A percentile compares a stretch with the other conserved stretches of the same genome.
Evolutionary conservation across 1,140 invertebrate species (phyloP).

Genomic region (Chrysopa pallens): DNA sequence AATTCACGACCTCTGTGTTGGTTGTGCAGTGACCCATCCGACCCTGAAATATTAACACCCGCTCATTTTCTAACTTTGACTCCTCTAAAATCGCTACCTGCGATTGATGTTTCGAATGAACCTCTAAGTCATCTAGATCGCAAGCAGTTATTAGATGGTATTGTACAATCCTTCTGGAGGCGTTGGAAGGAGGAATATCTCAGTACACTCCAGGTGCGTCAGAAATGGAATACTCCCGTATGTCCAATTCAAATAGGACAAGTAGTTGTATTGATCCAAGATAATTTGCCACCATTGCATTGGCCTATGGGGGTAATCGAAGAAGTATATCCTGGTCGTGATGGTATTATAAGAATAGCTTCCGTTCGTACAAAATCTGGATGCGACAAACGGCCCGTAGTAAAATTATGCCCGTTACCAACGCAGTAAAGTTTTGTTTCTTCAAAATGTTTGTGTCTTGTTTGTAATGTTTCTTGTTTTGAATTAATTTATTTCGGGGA

Average conservation of each 20-base stretch:
- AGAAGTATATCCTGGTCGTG: conserved; percentile 11
- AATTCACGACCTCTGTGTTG: conserved; percentile 8
- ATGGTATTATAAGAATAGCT: conserved; percentile 6
- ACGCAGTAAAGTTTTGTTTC: too few species aligned
- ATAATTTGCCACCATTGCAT: conserved; percentile 10
- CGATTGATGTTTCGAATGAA: conserved; percentile 1
- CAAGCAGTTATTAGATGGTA: conserved; percentile 5
- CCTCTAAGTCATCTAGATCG: background rate
- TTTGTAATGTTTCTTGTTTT: too few species aligned
- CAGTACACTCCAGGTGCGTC: conserved; percentile 1
- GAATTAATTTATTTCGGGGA: too few species aligned
- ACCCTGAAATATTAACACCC: conserved; percentile 13
- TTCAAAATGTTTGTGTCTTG: too few species aligned
- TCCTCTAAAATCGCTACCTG: conserved; percentile 9
- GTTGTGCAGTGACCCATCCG: conserved; percentile 12
- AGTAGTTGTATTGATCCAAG: conserved; percentile 12
- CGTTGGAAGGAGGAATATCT: conserved; percentile 8
- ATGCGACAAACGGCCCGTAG: conserved; percentile 1
- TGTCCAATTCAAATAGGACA: conserved; percentile 3
- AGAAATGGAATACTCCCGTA: conserved; percentile 1
- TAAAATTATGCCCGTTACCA: conserved; percentile 2
- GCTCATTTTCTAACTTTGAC: conserved; percentile 20
- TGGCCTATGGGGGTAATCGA: conserved; percentile 19
- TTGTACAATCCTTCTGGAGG: conserved; percentile 8
- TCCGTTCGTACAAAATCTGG: conserved; percentile 4